Evolutionary conservation across 2,797 vertebrate species (phyloP), one percentile per base, ranked within the genome.

Genomic region (Tarsius wallacei): DNA sequence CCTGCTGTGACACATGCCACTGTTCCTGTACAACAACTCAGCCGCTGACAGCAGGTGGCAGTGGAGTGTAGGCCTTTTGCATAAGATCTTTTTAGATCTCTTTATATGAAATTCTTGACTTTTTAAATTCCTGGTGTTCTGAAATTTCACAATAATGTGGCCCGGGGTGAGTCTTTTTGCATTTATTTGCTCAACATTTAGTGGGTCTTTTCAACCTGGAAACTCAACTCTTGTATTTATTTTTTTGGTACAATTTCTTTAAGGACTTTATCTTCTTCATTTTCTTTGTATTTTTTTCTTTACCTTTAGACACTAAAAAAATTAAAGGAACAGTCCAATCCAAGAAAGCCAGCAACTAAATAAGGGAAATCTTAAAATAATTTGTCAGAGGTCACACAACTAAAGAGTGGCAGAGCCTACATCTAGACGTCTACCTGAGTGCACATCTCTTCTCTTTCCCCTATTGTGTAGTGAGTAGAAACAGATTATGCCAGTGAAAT

Each of bases 51-150:
- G 42, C 42, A 5, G 42, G 42, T 42, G 42, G 42, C 42, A 42
- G 42, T 42, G 42, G 42, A 42, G 42, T 42, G 42, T 42, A 42
- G 4, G 42, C 42, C 42, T 42, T 42, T 42, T 42, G 42, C 22
- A 26, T 68, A 36, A 83, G 13, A 77, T 76, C 2, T 16, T 87
- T 70, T 89, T 22, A 1, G 51, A 24, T 70, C 70, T 33, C 14
- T 55, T 92, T 78, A 57, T 36, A 64, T 77, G 47, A 68, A 93
- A 74, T 15, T 33, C 36, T 64, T 84, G 78, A 5, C 78, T 11
- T 90, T 88, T 81, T 86, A 80, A 89, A 49, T 83, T 92, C 26
- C 12, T 66, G 6, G 6, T 93, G 17, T 80, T 85, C 22, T 71
- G 73, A 85, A 84, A 89, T 78, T 47, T 89, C 22, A 71, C 7